phyloP scores from a whole-genome alignment of 2,113 vertebrate species.

The Cheirogaleus medius region DNA sequence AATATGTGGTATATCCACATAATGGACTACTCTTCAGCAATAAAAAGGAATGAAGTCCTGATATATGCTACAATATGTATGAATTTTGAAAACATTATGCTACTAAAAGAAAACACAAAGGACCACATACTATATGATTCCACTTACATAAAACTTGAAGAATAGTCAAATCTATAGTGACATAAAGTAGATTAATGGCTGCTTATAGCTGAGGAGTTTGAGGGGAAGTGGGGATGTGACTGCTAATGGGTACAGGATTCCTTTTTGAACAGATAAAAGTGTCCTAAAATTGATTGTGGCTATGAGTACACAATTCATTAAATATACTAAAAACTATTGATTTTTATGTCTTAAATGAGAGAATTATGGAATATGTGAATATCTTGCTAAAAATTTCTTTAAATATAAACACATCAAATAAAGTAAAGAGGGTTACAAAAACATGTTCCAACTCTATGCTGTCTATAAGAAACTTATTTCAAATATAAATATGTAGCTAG shows the following conservation, averaged over 20 bases:
- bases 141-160: neutral
- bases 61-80: neutral
- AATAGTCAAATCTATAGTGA: neutral
- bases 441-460: neutral
- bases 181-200: neutral
- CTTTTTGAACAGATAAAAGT: neutral
- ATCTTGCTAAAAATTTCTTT: neutral
- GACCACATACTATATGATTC: neutral
- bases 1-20: neutral
- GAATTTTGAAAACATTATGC: neutral
- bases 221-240: neutral
- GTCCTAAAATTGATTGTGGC: neutral
- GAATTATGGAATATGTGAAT: neutral
- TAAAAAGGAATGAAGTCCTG: neutral
- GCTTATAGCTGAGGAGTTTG: neutral
- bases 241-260: neutral
- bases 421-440: neutral
- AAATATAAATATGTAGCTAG: neutral
- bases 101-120: neutral
- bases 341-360: neutral
- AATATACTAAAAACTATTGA: neutral
- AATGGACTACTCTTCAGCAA: neutral
- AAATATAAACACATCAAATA: neutral
- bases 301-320: neutral
- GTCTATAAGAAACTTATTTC: neutral